These are phyloP conservation scores for Notamacropus eugenii DNA, from an alignment of 2,797 vertebrate species.

Conservation along the genomic window DNA sequence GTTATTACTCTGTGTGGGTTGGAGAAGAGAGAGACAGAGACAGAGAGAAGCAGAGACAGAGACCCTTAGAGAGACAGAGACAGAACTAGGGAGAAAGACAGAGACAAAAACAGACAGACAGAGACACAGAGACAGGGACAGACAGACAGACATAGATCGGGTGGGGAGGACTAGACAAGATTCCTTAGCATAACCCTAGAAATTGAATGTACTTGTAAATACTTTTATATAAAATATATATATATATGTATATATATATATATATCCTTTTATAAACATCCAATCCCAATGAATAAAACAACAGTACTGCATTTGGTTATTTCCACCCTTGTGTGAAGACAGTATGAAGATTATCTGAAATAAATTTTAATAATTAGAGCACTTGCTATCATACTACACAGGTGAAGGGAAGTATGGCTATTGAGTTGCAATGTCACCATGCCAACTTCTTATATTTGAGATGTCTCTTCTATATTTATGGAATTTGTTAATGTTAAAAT, in stretches of 20 bases:
- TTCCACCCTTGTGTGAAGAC: no score
- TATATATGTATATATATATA: background rate
- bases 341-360: no score
- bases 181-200: background rate
- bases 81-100: no score
- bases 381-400: background rate
- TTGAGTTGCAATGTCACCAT: no score
- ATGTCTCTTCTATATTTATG: slow-evolving; percentile 25
- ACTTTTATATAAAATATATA: slow-evolving; percentile 4
- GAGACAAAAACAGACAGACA: no score
- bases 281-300: background rate
- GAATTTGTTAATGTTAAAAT: slow-evolving; percentile 37
- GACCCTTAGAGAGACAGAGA: no score
- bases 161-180: background rate
- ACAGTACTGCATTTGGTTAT: background rate
- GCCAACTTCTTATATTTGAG: background rate
- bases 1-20: no score
- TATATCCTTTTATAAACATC: slow-evolving; percentile 14
- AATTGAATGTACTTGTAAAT: background rate
- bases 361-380: no score
- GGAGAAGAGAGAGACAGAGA: background rate
- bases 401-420: background rate
- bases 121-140: no score
- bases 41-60: no score
- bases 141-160: no score